These are phyloP conservation scores for Neocrepidodera transversa DNA, from an alignment of 2,888 invertebrate genomes.

Conservation along the genomic window DNA sequence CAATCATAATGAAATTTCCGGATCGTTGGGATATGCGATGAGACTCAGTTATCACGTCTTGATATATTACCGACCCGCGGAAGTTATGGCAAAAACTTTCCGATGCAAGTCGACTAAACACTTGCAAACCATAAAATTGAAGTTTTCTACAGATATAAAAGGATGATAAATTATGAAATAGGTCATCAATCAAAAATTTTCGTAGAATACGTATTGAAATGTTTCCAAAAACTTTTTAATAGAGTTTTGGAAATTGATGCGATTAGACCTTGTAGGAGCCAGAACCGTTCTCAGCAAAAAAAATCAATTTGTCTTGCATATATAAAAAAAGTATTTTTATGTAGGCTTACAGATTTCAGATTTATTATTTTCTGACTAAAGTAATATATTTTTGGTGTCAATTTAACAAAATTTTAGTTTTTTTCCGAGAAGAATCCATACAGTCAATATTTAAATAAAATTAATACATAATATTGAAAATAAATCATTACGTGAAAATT, in stretches of 20 bases:
- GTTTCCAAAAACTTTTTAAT: slow-evolving; percentile 45
- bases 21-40: slow-evolving; percentile 23
- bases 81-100: slow-evolving; percentile 26
- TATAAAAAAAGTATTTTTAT: no score
- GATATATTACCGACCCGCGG: slow-evolving; percentile 24
- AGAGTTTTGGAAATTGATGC: slow-evolving; percentile 39
- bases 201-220: slow-evolving; percentile 43
- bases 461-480: no score
- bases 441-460: no score
- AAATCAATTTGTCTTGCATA: slow-evolving; percentile 18
- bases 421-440: no score
- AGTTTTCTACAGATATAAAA: slow-evolving; percentile 40
- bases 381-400: no score
- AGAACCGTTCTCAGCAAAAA: slow-evolving; percentile 6
- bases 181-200: slow-evolving; percentile 48
- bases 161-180: slow-evolving; percentile 46
- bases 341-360: no score
- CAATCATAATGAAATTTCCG: slow-evolving; percentile 25
- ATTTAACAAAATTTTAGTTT: no score
- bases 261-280: slow-evolving; percentile 7
- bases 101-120: slow-evolving; percentile 27
- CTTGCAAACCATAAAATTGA: slow-evolving; percentile 40
- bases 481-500: no score
- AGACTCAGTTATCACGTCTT: slow-evolving; percentile 27
- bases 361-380: no score